These are phyloP conservation scores for Meiosimyza platycephala DNA, from an alignment of 2,888 invertebrate species.

Conservation along the genomic window DNA sequence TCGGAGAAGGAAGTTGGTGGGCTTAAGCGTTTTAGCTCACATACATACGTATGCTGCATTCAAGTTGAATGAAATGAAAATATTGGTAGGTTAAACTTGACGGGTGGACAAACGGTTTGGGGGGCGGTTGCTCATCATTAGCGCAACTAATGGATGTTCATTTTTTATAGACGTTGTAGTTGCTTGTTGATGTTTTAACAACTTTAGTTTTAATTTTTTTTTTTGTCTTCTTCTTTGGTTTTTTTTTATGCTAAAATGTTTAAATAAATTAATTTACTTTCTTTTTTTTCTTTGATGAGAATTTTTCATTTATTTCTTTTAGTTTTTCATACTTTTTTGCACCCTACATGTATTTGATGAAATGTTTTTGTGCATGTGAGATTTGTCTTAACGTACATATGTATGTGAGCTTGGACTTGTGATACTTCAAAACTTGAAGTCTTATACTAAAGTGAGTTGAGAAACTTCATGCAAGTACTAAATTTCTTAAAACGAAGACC, in stretches of 20 bases:
- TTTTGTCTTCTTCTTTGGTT: not conserved
- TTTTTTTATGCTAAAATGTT: conserved; percentile 17
- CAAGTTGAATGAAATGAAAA: conserved; percentile 2
- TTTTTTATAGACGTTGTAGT: conserved; percentile 50
- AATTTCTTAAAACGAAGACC: too few species aligned
- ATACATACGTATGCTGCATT: not conserved
- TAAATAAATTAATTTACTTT: conserved; percentile 29
- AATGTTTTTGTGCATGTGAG: too few species aligned
- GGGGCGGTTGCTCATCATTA: conserved; percentile 57
- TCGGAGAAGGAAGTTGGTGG: conserved; percentile 25
- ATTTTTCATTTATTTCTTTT: too few species aligned
- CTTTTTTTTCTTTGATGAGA: too few species aligned
- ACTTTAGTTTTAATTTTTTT: not conserved
- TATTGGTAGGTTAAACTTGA: conserved; percentile 1
- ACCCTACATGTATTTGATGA: not conserved
- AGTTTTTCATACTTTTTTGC: conserved; percentile 13
- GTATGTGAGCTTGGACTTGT: too few species aligned
- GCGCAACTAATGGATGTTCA: conserved; percentile 61
- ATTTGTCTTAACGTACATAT: too few species aligned
- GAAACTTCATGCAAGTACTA: too few species aligned
- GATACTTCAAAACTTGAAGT: too few species aligned
- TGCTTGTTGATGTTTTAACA: not conserved
- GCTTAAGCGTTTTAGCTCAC: not conserved
- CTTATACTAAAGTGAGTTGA: too few species aligned
- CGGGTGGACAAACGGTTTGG: conserved; percentile 1